Conservation (phyloP, 2,888 invertebrate species). For the Nebria brevicollis region DNA sequence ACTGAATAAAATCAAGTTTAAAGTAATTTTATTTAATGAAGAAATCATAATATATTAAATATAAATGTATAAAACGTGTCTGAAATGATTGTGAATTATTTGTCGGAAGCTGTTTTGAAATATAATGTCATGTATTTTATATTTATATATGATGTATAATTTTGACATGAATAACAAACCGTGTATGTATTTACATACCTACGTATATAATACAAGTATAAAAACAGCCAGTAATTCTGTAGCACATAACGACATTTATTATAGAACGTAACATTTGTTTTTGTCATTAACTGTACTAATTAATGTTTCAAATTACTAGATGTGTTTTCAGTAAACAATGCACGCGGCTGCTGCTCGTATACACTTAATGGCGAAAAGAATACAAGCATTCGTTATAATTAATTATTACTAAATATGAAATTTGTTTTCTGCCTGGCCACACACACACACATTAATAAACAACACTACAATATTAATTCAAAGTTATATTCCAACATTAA, state of each 20-base stretch:
- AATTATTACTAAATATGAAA: background rate
- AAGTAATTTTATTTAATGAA: too few species aligned
- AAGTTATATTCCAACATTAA: background rate
- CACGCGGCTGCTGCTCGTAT: slow-evolving; percentile 13
- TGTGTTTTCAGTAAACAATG: slow-evolving; percentile 35
- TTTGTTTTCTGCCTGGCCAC: background rate
- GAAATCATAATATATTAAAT: too few species aligned
- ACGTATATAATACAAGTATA: slow-evolving; percentile 17
- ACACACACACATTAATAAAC: background rate
- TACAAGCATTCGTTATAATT: slow-evolving; percentile 31
- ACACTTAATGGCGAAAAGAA: slow-evolving; percentile 40
- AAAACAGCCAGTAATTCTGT: slow-evolving; percentile 21
- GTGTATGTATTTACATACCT: background rate
- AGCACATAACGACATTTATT: slow-evolving; percentile 40
- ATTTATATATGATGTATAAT: slow-evolving; percentile 10
- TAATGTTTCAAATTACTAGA: slow-evolving; percentile 42
- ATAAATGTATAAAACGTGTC: too few species aligned
- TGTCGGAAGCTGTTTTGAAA: background rate
- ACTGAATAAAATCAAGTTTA: too few species aligned
- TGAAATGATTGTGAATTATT: background rate
- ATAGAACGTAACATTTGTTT: slow-evolving; percentile 43
- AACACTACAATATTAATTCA: background rate
- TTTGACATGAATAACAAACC: slow-evolving; percentile 24
- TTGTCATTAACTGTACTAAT: slow-evolving; percentile 42
- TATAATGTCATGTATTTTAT: background rate